Conservation (phyloP, 2,797 vertebrate genomes). For the Enteromius unitaeniatus region DNA sequence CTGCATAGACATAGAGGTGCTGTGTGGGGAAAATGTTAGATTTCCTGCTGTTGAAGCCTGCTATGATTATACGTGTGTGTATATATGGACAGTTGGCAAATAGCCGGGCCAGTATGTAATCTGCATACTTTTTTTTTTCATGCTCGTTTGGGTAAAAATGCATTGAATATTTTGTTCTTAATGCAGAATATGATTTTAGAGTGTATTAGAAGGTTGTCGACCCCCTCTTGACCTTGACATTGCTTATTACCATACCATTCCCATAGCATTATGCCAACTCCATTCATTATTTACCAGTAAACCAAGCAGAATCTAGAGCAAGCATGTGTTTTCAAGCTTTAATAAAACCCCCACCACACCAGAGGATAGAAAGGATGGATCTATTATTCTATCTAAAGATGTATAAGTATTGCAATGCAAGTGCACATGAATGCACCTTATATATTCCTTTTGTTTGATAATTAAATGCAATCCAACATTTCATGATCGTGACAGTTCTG, state of each 20-base stretch:
- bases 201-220: background rate
- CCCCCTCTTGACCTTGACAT: constrained; percentile 3
- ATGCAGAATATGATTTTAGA: background rate
- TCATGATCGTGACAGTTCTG: background rate
- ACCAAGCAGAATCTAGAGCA: constrained; percentile 22
- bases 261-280: constrained; percentile 1
- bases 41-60: background rate
- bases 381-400: background rate
- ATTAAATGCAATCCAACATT: background rate
- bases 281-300: constrained; percentile 33
- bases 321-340: background rate
- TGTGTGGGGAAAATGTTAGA: background rate
- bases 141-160: background rate
- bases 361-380: background rate
- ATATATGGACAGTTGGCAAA: background rate
- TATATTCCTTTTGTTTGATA: background rate
- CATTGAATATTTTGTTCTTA: background rate
- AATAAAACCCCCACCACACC: background rate
- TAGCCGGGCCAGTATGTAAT: background rate
- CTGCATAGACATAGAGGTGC: background rate
- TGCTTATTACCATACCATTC: background rate
- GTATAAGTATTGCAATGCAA: background rate
- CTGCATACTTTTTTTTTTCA: background rate
- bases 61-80: background rate
- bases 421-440: background rate